Evolutionary conservation across 2,888 invertebrate species (phyloP).

Genomic region (Hydroisotoma schaefferi): DNA sequence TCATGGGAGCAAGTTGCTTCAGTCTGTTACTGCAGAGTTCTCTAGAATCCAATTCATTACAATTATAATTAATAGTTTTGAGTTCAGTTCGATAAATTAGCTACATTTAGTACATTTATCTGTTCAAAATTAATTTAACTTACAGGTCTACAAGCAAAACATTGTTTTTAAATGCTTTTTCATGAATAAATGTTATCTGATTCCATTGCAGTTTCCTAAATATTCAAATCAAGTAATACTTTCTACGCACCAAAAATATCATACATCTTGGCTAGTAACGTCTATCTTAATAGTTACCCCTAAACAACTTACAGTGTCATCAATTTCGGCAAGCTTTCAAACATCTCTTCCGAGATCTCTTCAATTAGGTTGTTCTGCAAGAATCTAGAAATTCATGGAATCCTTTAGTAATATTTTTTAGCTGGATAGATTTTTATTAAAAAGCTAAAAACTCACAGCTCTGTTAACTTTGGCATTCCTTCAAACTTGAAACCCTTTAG

Average conservation of each 20-base stretch:
- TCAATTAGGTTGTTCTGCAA: conserved; percentile 48
- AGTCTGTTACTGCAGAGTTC: no score
- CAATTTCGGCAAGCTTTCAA: conserved; percentile 54
- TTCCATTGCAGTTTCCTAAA: conserved; percentile 29
- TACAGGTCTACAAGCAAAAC: conserved; percentile 27
- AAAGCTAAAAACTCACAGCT: conserved; percentile 54
- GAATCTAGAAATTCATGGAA: conserved; percentile 19
- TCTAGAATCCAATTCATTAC: no score
- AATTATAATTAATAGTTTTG: no score
- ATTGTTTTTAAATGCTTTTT: conserved; percentile 30
- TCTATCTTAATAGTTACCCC: no score
- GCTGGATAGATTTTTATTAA: no score
- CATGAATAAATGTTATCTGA: conserved; percentile 25
- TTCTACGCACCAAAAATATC: no score
- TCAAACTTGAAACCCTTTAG: conserved; percentile 55
- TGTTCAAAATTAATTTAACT: no score
- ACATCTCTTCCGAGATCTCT: conserved; percentile 54
- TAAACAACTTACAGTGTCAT: conserved; percentile 57
- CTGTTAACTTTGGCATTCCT: conserved; percentile 53
- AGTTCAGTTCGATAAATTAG: no score
- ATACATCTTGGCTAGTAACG: no score
- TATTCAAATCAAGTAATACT: no score
- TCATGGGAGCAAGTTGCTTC: conserved; percentile 1
- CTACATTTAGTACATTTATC: no score
- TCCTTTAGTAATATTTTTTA: no score